phyloP scores from a whole-genome alignment of 1,140 invertebrate genomes.

The Pissodes strobi region DNA sequence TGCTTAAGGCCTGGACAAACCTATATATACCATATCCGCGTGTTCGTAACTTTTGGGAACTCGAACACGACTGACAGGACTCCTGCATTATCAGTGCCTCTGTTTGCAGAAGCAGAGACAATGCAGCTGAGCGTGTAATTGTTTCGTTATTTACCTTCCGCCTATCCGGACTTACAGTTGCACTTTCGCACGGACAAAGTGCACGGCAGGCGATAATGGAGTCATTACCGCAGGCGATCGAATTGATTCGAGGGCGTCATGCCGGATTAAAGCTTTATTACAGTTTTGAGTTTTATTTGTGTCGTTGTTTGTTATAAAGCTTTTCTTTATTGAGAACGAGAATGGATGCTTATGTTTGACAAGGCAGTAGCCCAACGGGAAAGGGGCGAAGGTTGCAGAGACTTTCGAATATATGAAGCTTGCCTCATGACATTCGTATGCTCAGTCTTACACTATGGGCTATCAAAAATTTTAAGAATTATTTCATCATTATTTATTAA shows the following conservation, averaged over 20 bases:
- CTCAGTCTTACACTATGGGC: no score
- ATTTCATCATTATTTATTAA: no score
- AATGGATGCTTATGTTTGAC: no score
- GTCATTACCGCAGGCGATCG: constrained; percentile 21
- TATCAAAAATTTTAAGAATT: no score
- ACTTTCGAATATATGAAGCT: no score
- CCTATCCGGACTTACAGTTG: constrained; percentile 40
- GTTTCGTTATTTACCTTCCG: constrained; percentile 45
- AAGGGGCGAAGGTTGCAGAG: no score
- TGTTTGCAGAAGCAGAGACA: constrained; percentile 40
- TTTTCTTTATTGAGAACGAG: not conserved
- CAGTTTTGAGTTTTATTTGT: constrained; percentile 13
- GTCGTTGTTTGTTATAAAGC: not conserved
- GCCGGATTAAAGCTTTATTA: constrained; percentile 30
- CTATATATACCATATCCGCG: no score
- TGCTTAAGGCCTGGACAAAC: no score
- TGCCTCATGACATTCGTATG: no score
- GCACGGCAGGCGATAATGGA: constrained; percentile 28
- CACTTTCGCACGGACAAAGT: constrained; percentile 41
- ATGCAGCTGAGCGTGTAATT: constrained; percentile 42
- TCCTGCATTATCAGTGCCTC: constrained; percentile 38
- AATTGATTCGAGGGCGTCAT: constrained; percentile 21
- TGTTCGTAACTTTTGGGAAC: no score
- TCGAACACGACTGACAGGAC: constrained; percentile 13
- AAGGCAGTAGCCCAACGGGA: no score